Conservation (phyloP, 2,888 invertebrate genomes). For the Drosophila diplacantha region DNA sequence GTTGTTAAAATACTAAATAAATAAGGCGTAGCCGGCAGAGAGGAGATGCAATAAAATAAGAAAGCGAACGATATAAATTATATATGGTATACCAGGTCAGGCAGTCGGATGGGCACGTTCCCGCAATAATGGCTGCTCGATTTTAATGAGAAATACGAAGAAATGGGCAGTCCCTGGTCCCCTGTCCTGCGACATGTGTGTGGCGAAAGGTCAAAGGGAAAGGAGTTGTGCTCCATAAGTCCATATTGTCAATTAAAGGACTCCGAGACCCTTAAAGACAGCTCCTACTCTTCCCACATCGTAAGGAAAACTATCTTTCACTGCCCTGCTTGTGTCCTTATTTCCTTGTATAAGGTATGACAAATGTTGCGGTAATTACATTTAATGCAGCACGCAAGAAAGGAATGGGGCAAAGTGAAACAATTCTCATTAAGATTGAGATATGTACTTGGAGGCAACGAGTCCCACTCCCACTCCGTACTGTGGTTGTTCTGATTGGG, state of each 20-base stretch:
- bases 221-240: conserved; percentile 40
- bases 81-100: conserved; percentile 41
- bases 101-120: conserved; percentile 60
- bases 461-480: neutral
- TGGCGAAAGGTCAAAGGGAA: conserved; percentile 7
- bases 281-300: conserved; percentile 1
- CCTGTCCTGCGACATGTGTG: conserved; percentile 1
- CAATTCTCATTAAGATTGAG: conserved; percentile 73
- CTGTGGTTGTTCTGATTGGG: neutral
- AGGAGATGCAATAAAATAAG: conserved; percentile 33
- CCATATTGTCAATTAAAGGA: conserved; percentile 57
- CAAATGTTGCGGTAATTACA: conserved; percentile 72
- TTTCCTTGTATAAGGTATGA: conserved; percentile 32
- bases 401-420: conserved; percentile 52
- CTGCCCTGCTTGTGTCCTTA: conserved; percentile 38
- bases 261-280: conserved; percentile 34
- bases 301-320: conserved; percentile 39
- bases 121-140: conserved; percentile 69
- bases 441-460: conserved; percentile 58
- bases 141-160: conserved; percentile 69
- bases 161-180: conserved; percentile 12
- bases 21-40: conserved; percentile 42
- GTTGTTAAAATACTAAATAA: conserved; percentile 55
- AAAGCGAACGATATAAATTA: conserved; percentile 57
- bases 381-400: conserved; percentile 55